Base-by-base conservation (phyloP, 2,113 vertebrate species). In the Atractosteus spatula region DNA sequence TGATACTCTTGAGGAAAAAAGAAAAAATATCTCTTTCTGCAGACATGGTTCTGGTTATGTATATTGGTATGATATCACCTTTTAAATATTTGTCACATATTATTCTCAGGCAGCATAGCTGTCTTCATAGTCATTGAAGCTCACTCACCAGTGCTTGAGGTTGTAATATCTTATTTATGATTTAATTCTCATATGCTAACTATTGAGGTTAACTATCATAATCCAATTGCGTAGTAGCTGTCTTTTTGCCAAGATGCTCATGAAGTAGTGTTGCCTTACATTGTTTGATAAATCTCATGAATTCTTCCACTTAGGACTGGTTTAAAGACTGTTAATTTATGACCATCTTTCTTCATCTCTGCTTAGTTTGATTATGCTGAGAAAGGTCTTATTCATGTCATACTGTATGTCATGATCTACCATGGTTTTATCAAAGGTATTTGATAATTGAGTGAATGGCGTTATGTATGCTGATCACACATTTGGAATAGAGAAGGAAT, bases 11-110 rank as follows among this genome's bases (percentile, higher is more conserved):
- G 5, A 51, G 47, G 10, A 51, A 51, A 10, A 51, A 51, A 51
- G 2, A 51, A 7, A 51, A 7, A 51, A 51, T n/a, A n/a, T 51
- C 47, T 51, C 10, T 51, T 5, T 51, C 3, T n/a, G 42, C 14
- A 14, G 13, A 44, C 14, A 13, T 66, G 1, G 12, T 16, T 17
- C 17, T 17, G 10, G 3, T 6, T 8, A 54, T 16, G 17, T 17
- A 44, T 45, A 61, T 13, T 61, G 69, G 43, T 3, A 14, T 41
- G 14, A 8, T n/a, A 57, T 62, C 29, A 45, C 41, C 13, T 29
- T 42, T 64, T 54, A 76, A n/a, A 77, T 56, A 70, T 71, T 12
- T 8, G 5, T 51, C 47, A 51, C 47, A 51, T n/a, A n/a, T 29
- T 29, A 29, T 1, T 51, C 47, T 7, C 47, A 51, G 5, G 47